phyloP scores from a whole-genome alignment of 2,888 invertebrate species.

The Anthoptus insignis region DNA sequence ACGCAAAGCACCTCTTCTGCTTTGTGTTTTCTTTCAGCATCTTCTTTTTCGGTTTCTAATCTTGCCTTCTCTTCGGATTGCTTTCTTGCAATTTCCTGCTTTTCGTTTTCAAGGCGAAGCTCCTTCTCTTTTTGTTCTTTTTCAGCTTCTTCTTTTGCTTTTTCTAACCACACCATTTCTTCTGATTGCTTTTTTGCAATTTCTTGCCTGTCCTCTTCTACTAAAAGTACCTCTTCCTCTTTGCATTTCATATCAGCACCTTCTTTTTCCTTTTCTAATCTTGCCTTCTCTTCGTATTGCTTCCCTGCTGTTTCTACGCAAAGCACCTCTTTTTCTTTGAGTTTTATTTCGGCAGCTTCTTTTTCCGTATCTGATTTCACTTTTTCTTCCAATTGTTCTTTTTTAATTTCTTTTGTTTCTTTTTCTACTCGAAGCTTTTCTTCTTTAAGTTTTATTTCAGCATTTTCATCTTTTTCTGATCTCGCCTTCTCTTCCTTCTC shows the following conservation, averaged over 20 bases:
- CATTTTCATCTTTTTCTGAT: no score
- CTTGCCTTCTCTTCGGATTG: not conserved
- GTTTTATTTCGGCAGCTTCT: not conserved
- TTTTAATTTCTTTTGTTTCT: no score
- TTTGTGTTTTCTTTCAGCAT: conserved; percentile 39
- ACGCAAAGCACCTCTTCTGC: conserved; percentile 15
- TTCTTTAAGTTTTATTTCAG: no score
- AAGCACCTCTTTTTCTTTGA: not conserved
- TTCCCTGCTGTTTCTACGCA: not conserved
- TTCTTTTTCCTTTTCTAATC: not conserved
- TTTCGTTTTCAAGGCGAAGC: conserved; percentile 12
- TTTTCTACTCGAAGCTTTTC: no score
- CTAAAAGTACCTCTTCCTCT: not conserved
- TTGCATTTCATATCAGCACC: not conserved
- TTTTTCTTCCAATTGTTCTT: no score
- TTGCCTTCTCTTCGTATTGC: not conserved
- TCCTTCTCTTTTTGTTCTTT: not conserved
- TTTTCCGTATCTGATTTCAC: no score
- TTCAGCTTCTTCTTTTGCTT: not conserved
- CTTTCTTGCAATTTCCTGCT: conserved; percentile 16
- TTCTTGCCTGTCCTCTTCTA: conserved; percentile 14
- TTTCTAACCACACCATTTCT: conserved; percentile 23
- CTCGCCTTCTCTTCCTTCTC: no score
- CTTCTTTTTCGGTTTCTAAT: conserved; percentile 9
- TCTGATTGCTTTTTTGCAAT: conserved; percentile 37